phyloP scores from a whole-genome alignment of 2,888 invertebrate species.

The Orthonevra nobilis region DNA sequence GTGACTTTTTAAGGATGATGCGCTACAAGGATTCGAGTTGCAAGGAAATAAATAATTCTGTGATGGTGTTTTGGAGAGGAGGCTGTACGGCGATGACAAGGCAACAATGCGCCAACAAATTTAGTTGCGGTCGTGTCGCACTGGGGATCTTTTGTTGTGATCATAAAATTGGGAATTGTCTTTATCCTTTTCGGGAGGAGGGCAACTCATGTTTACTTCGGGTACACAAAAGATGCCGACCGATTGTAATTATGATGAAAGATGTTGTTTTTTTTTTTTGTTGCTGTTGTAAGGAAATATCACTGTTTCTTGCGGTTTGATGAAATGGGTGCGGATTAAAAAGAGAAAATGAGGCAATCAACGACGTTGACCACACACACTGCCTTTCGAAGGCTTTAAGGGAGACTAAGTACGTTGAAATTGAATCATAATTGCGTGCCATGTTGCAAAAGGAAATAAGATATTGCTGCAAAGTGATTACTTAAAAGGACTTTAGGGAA shows the following conservation, averaged over 20 bases:
- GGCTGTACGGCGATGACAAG: conserved; percentile 54
- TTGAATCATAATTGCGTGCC: background rate
- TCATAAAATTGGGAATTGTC: conserved; percentile 57
- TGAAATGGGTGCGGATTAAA: conserved; percentile 43
- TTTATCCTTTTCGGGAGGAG: conserved; percentile 30
- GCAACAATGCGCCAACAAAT: conserved; percentile 39
- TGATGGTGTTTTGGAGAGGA: conserved; percentile 34
- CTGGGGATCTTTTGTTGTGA: conserved; percentile 39
- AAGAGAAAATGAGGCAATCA: conserved; percentile 26
- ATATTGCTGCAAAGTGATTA: too few species aligned
- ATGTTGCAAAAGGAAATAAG: background rate
- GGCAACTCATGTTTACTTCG: conserved; percentile 3
- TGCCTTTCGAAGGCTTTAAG: background rate
- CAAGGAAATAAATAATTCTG: too few species aligned
- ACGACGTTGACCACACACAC: conserved; percentile 50
- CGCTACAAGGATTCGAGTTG: conserved; percentile 10
- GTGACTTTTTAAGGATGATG: conserved; percentile 14
- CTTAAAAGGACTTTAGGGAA: too few species aligned
- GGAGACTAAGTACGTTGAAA: background rate
- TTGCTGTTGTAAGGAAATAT: conserved; percentile 3
- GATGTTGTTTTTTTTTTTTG: conserved; percentile 21
- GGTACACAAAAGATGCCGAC: conserved; percentile 45
- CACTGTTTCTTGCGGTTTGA: conserved; percentile 25
- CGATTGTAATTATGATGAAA: conserved; percentile 44
- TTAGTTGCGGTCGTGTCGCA: conserved; percentile 24